Evolutionary conservation across 1,140 invertebrate genomes (phyloP).

Genomic region (Saxidomus purpurata): DNA sequence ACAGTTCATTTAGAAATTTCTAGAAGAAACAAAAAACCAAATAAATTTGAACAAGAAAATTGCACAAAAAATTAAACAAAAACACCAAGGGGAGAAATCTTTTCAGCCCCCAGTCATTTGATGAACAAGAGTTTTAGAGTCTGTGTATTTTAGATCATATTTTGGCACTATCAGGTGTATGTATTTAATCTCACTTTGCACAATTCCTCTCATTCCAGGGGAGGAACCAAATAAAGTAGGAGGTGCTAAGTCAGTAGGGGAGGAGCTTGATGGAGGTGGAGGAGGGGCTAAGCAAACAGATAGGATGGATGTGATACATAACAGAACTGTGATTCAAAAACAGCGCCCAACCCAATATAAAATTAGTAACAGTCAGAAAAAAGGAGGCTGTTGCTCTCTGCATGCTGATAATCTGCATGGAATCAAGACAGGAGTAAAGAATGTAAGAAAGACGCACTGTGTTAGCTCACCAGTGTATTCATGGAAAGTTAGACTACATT

Average conservation of each 20-base stretch:
- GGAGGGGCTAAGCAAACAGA: not conserved
- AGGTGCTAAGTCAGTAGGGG: not conserved
- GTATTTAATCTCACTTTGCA: constrained; percentile 52
- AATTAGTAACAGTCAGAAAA: not conserved
- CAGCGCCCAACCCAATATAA: not conserved
- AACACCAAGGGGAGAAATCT: not conserved
- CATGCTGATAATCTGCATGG: not conserved
- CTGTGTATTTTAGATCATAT: not conserved
- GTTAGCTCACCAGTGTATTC: not conserved
- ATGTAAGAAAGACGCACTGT: not conserved
- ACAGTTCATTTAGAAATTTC: not conserved
- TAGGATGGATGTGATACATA: not conserved
- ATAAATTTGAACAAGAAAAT: too few species aligned
- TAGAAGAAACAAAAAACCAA: not conserved
- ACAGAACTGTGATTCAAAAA: not conserved
- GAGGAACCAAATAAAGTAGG: not conserved
- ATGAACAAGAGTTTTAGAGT: not conserved
- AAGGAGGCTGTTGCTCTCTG: not conserved
- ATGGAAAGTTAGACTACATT: not conserved
- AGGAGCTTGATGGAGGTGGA: not conserved
- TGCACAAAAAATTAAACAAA: not conserved
- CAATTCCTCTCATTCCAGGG: constrained; percentile 65
- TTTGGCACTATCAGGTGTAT: constrained; percentile 24
- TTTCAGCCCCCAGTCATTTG: constrained; percentile 33
- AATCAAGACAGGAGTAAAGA: not conserved